phyloP scores from a whole-genome alignment of 2,888 invertebrate genomes.

The Macaria liturata region DNA sequence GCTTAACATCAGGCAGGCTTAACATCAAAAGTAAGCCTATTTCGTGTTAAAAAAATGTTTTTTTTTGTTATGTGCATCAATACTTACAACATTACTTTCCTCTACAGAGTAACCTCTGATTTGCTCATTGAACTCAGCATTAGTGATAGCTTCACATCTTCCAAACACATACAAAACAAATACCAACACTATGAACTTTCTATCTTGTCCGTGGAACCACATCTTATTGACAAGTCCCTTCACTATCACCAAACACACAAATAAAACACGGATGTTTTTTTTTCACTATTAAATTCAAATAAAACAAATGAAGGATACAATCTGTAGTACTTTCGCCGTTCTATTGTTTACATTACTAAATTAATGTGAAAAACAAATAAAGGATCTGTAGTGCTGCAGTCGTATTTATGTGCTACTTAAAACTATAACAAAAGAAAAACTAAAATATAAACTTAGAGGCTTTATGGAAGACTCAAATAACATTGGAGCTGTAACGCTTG shows the following conservation, averaged over 20 bases:
- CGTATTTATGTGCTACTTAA: background rate
- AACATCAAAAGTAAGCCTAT: too few relatives aligned
- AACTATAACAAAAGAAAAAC: too few relatives aligned
- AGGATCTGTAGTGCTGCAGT: constrained; percentile 1
- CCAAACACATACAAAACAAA: constrained; percentile 29
- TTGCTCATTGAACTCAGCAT: constrained; percentile 60
- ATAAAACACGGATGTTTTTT: background rate
- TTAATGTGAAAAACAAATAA: too few relatives aligned
- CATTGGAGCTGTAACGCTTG: constrained; percentile 32
- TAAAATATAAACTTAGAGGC: too few relatives aligned
- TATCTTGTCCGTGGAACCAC: constrained; percentile 31
- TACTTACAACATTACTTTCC: constrained; percentile 58
- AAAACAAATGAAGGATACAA: too few relatives aligned
- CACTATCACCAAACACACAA: constrained; percentile 21
- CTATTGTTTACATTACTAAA: too few relatives aligned
- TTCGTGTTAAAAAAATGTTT: too few relatives aligned
- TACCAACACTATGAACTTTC: constrained; percentile 27
- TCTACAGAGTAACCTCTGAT: constrained; percentile 58
- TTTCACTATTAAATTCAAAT: too few relatives aligned
- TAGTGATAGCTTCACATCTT: constrained; percentile 43
- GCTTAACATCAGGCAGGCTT: too few relatives aligned
- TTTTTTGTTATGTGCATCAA: too few relatives aligned
- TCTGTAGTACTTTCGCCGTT: too few relatives aligned
- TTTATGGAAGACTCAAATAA: constrained; percentile 14
- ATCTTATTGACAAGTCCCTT: constrained; percentile 31